Evolutionary conservation across 2,888 invertebrate species (phyloP).

Genomic region (Thera britannica): DNA sequence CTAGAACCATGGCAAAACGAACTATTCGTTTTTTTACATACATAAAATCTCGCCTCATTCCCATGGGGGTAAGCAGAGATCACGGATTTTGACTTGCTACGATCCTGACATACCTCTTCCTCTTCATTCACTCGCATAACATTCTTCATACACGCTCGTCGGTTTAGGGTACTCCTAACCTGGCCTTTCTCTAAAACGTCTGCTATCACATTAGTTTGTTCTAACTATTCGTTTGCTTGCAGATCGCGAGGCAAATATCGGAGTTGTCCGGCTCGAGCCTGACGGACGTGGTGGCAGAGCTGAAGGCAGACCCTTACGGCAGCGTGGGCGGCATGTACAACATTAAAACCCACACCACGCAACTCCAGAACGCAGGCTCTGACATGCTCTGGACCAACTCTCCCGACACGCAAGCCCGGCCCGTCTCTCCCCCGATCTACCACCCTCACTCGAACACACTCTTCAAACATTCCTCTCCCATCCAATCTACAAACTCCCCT

Average conservation of each 20-base stretch:
- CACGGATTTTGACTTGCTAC: no score
- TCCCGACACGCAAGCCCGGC: constrained; percentile 53
- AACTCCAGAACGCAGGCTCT: constrained; percentile 49
- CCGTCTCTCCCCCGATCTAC: constrained; percentile 48
- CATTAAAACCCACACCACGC: constrained; percentile 76
- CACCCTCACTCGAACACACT: constrained; percentile 24
- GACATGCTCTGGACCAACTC: constrained; percentile 57
- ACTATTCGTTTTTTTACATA: no score
- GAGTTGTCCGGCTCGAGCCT: constrained; percentile 71
- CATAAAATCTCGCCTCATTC: no score
- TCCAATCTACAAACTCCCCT: constrained; percentile 8
- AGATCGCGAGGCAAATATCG: constrained; percentile 80
- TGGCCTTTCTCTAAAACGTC: no score
- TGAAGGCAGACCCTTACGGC: constrained; percentile 84
- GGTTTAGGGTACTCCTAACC: no score
- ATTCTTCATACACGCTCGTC: no score
- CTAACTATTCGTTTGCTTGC: constrained; percentile 30
- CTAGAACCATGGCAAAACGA: no score
- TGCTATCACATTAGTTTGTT: no score
- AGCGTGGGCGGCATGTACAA: constrained; percentile 86
- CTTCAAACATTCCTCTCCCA: constrained; percentile 18
- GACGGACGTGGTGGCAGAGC: constrained; percentile 74
- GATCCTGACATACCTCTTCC: no score
- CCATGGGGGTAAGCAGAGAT: no score
- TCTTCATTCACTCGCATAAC: no score